These are phyloP conservation scores for Platysternon megacephalum DNA, from an alignment of 2,113 vertebrate genomes.

Conservation along the genomic window DNA sequence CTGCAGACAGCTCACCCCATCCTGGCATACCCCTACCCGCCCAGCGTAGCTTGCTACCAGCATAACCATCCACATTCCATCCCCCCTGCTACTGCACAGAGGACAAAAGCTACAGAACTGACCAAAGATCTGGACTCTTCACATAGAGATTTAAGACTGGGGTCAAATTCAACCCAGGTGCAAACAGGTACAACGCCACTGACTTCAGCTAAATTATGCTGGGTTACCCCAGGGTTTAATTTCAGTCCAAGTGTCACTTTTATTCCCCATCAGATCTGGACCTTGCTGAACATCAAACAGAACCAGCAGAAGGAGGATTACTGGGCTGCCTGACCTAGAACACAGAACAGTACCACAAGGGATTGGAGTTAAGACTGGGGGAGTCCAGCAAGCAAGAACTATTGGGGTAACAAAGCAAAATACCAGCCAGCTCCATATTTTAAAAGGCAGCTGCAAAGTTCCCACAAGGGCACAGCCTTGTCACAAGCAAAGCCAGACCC, in stretches of 20 bases:
- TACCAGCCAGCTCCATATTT: neutral
- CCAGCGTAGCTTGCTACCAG: neutral
- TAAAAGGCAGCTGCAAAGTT: neutral
- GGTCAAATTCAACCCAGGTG: neutral
- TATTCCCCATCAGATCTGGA: neutral
- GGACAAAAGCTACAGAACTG: neutral
- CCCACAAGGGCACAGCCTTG: neutral
- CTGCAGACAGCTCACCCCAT: neutral
- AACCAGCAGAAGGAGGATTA: neutral
- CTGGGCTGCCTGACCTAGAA: neutral
- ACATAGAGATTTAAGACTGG: neutral
- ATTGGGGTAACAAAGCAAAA: neutral
- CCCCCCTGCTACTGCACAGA: neutral
- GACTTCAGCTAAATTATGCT: neutral
- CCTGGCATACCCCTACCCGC: neutral
- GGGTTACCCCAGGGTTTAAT: neutral
- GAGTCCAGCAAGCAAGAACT: neutral
- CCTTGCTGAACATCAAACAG: neutral
- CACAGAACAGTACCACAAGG: neutral
- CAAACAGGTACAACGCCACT: neutral
- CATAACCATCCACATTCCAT: neutral
- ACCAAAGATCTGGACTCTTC: neutral
- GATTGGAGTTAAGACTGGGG: neutral
- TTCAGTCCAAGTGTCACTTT: neutral
- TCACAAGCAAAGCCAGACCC: neutral